phyloP scores from a whole-genome alignment of 2,113 vertebrate species.

The Tupaia chinensis region DNA sequence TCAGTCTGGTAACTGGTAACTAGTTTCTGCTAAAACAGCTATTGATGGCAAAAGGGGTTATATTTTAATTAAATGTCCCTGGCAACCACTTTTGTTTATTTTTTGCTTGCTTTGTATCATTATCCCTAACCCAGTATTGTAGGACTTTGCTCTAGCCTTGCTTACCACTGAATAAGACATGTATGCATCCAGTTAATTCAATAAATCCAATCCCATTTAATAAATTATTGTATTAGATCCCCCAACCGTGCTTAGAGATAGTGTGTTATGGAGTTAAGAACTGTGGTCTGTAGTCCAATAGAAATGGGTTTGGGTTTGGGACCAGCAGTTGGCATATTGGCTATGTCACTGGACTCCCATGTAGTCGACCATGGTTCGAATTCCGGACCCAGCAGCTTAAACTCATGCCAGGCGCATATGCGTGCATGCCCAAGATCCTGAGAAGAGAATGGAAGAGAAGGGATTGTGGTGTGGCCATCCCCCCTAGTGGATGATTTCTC shows the following conservation, averaged over 20 bases:
- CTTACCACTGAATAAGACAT: neutral
- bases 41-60: neutral
- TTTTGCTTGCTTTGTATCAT: neutral
- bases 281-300: neutral
- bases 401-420: too few relatives aligned
- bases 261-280: neutral
- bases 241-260: neutral
- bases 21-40: neutral
- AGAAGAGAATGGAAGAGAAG: too few relatives aligned
- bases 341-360: too few relatives aligned
- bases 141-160: neutral
- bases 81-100: neutral
- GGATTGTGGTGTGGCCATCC: too few relatives aligned
- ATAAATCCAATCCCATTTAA: neutral
- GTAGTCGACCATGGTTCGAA: too few relatives aligned
- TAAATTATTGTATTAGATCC: neutral
- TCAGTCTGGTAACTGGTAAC: neutral
- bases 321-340: too few relatives aligned
- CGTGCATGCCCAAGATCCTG: too few relatives aligned
- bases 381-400: too few relatives aligned
- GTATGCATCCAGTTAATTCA: neutral
- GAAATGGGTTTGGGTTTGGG: neutral
- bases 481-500: too few relatives aligned
- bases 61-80: neutral
- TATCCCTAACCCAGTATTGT: neutral